Evolutionary conservation across 2,888 invertebrate genomes (phyloP).

Genomic region (Drosophila putrida): DNA sequence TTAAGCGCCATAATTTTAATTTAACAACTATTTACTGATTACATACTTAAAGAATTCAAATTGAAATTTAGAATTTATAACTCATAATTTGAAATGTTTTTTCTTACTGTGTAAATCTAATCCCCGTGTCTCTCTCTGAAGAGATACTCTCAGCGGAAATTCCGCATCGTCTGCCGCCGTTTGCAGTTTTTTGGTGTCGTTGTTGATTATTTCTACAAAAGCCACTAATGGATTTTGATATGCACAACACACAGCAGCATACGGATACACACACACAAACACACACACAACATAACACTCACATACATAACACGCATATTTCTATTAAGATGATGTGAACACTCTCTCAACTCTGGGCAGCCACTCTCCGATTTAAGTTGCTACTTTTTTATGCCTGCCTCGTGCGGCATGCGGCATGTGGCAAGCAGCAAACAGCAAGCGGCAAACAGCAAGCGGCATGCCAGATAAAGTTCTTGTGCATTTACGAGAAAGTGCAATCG

Average conservation of each 20-base stretch:
- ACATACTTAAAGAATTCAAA: no score
- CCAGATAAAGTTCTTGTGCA: slow-evolving; percentile 79
- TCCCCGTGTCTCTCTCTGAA: not conserved
- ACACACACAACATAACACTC: slow-evolving; percentile 27
- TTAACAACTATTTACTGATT: no score
- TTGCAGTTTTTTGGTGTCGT: slow-evolving; percentile 70
- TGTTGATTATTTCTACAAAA: slow-evolving; percentile 83
- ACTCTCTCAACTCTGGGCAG: slow-evolving; percentile 25
- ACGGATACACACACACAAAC: slow-evolving; percentile 29
- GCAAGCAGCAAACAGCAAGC: slow-evolving; percentile 33
- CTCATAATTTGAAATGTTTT: no score
- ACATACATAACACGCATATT: slow-evolving; percentile 61
- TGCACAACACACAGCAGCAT: slow-evolving; percentile 76
- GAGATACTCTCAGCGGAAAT: slow-evolving; percentile 40
- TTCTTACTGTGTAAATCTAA: not conserved
- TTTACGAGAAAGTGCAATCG: slow-evolving; percentile 77
- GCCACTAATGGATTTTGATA: slow-evolving; percentile 82
- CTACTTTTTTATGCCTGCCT: slow-evolving; percentile 67
- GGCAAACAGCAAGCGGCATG: slow-evolving; percentile 56
- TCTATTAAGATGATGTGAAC: slow-evolving; percentile 74
- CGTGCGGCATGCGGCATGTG: slow-evolving; percentile 53
- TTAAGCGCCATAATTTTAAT: no score
- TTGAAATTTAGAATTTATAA: no score
- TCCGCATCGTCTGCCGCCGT: slow-evolving; percentile 62
- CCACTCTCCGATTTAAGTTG: slow-evolving; percentile 33